Evolutionary conservation across 2,888 invertebrate species (phyloP), one percentile per base, ranked within the genome.

Genomic region (Patella ulyssiponensis): DNA sequence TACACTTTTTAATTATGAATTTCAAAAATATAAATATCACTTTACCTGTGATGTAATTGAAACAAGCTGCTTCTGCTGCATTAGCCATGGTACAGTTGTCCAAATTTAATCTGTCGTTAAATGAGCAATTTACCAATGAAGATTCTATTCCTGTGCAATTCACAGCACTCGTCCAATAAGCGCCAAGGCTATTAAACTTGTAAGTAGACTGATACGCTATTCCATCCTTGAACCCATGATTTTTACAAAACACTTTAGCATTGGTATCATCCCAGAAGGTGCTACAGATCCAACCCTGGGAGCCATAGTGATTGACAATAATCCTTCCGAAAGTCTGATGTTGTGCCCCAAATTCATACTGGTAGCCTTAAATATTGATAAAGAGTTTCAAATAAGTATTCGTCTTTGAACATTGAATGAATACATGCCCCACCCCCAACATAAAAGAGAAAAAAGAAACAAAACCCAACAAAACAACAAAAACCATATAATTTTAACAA

Each of bases 261-360:
- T 88, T 88, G 1, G 74, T 76, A 74, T 87, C 86, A 44, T 83
- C 85, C 86, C 87, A 88, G 70, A 81, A 82, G 1, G 74, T 78
- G 74, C 84, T 84, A 78, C 88, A 88, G 20, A 88, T 94, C 93
- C 88, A 94, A 72, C 87, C 88, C 27, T 79, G 82, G 23, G 83
- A 81, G 15, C 84, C 85, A 89, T 54, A 91, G 90, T 51, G 91
- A 0, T 78, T 81, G 11, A 87, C 87, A 14, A 77, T 79, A 23
- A 87, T 76, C 15, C 75, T 74, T 3, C 81, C 82, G 58, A 69
- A 54, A 2, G 53, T 53, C 0, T 54, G n/a, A 17, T 71, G 76
- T 44, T 56, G 7, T 51, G 80, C 78, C 52, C 80, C 77, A n/a
- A 86, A 73, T 12, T 78, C 72, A 20, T 87, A 85, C 2, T 70